Evolutionary conservation across 2,113 vertebrate species (phyloP), one percentile per base, ranked within the genome.

Genomic region (Triplophysa tibetana): DNA sequence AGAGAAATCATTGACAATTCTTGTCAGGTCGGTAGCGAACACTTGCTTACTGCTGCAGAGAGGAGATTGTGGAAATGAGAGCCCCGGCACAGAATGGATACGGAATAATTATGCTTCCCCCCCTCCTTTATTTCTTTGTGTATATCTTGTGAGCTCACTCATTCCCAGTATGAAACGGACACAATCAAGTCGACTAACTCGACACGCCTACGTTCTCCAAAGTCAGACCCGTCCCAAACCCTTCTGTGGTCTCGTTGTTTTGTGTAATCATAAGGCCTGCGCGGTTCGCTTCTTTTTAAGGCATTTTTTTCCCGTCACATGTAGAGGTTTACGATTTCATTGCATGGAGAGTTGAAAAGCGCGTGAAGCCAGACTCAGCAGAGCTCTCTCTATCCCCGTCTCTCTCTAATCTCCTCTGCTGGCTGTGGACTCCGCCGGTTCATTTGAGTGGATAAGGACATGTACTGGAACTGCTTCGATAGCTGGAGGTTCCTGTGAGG

Each of bases 1-100:
- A 85, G 83, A 79, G 86, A 87, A 91, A 90, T 90, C 91, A 92
- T 92, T 92, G 90, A 88, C 88, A 90, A 91, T 92, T 91, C 90
- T 88, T 83, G 86, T 91, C 91, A 92, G 90, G 88, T 86, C 88
- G 85, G 82, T 77, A 79, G 81, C 88, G 84, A 87, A 89, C 88
- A 89, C 80, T 88, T 86, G 88, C 88, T 89, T 75, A 77, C 73
- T 89, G 86, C 91, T 92, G 91, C 89, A 86, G 48, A 79, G 88
- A 83, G 82, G 88, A 92, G 92, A 93, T 92, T 92, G 91, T 77
- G 85, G 84, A 86, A 90, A 89, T 81, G 74, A 90, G 88, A 89
- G 80, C 81, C 81, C 24, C 26, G 54, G 88, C 54, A 67, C 83
- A 84, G 85, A 85, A 90, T 26, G 89, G 86, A 88, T 88, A 87